Base-by-base conservation (phyloP, 1,140 invertebrate species). In the Sipha flava region DNA sequence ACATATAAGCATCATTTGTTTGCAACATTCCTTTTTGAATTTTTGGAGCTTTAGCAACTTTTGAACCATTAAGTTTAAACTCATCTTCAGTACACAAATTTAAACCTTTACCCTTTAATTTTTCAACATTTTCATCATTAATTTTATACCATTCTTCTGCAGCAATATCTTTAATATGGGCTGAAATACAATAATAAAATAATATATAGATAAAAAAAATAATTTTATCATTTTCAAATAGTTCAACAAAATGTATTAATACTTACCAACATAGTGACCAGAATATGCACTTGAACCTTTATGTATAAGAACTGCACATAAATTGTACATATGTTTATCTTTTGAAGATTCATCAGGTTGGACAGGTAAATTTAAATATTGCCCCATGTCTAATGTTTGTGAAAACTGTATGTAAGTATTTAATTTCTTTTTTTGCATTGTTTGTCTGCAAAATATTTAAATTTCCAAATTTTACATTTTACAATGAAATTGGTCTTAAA, bases 71-170 rank as follows among this genome's bases (percentile, higher is more conserved):
- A 87, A 87, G 85, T 81, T 84, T 85, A 23, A 85, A 83, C 10
- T 89, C 87, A 43, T 89, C 88, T 82, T 89, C 87, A 29, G 84
- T 84, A 6, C 86, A 86, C 12, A 89, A 83, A 79, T 88, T 87
- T 29, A 89, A 83, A 81, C 87, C 86, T 83, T 87, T 85, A 81
- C 89, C 85, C 84, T 89, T 85, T 83, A 91, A 88, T 84, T 88
- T 88, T 75, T 90, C 89, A 31, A 91, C 90, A 82, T 87, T 87
- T 83, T 92, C 90, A 83, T 92, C 91, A 84, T 91, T 92, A 82
- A 92, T 92, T 81, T 90, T 89, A 82, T 88, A 90, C 90, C 90
- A 91, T 73, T 87, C 86, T 6, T 87, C 88, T 10, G 85, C 84
- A 21, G 85, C 86, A 80, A 87, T 87, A 82, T 90, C 87, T 82